These are phyloP conservation scores for Agrochola lota DNA, from an alignment of 2,888 invertebrate species.

Conservation along the genomic window DNA sequence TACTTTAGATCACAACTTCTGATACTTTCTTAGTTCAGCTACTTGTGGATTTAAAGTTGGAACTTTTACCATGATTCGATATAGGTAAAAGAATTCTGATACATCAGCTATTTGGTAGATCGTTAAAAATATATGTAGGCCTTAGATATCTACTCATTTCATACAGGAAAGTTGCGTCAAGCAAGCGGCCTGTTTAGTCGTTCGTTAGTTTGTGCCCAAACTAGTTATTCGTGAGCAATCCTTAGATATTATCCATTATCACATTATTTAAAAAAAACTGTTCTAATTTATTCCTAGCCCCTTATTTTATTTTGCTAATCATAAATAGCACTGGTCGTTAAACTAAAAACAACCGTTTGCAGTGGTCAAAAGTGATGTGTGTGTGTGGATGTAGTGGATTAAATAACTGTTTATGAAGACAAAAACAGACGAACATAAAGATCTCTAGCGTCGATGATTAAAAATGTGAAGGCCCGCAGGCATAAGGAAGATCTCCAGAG, in stretches of 20 bases:
- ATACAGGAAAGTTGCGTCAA: conserved; percentile 27
- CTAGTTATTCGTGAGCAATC: conserved; percentile 37
- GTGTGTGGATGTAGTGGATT: too few species aligned
- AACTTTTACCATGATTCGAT: not conserved
- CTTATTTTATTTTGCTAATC: not conserved
- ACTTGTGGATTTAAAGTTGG: not conserved
- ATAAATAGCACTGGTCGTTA: not conserved
- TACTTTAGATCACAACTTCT: conserved; percentile 20
- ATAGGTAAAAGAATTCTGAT: not conserved
- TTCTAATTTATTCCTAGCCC: conserved; percentile 5
- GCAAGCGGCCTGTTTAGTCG: not conserved
- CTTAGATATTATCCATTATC: conserved; percentile 19
- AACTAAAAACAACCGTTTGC: conserved; percentile 5
- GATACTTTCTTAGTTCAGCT: not conserved
- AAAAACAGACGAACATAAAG: not conserved
- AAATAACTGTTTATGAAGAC: conserved; percentile 13
- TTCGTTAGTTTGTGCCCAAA: conserved; percentile 30
- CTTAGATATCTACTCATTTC: conserved; percentile 7
- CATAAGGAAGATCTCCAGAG: not conserved
- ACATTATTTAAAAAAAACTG: conserved; percentile 14
- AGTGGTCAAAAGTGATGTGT: not conserved
- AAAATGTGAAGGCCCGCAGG: not conserved
- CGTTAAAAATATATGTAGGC: conserved; percentile 15
- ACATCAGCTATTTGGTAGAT: not conserved
- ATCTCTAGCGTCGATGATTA: not conserved